Evolutionary conservation across 2,888 invertebrate species (phyloP), one percentile per base, ranked within the genome.

Genomic region (Cynaeus angustus): DNA sequence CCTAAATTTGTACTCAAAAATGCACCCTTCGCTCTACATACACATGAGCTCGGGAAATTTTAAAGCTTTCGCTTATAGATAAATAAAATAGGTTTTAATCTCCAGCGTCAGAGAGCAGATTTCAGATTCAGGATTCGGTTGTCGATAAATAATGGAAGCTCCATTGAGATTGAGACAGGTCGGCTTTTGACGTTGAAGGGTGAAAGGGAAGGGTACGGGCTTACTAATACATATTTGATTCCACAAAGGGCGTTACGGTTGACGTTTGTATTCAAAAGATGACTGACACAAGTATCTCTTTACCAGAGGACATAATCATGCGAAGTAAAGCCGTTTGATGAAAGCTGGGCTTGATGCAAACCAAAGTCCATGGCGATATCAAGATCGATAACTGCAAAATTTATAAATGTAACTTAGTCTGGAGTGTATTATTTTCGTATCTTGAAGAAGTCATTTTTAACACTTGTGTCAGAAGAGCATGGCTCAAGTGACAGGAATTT

Each of bases 101-200:
- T 61, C 12, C 33, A 50, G 30, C 59, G 45, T 26, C 50, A 37
- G 50, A 62, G 37, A 53, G 66, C 48, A 56, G 66, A 56, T 66
- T 66, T 66, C 33, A 48, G 58, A 48, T 66, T 72, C 69, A 70
- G 75, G 76, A 75, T 78, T 76, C 75, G 74, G 75, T 74, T 74
- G 79, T 77, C 78, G 78, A 79, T 78, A 78, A 79, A 80, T 79
- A 80, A 80, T 78, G 73, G 75, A 76, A 70, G 73, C 74, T 71
- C 72, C 71, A 72, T 68, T 64, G 72, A 72, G 74, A 77, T 74
- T 74, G 74, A 78, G 76, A 75, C 77, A 76, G 78, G 76, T 78
- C 75, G 75, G 74, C 75, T 74, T 74, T 76, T 77, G 77, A 78
- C 76, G 73, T 74, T 74, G 75, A 73, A 75, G 75, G 75, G 72